Evolutionary conservation across 2,797 vertebrate genomes (phyloP).

Genomic region (Falco berigora): DNA sequence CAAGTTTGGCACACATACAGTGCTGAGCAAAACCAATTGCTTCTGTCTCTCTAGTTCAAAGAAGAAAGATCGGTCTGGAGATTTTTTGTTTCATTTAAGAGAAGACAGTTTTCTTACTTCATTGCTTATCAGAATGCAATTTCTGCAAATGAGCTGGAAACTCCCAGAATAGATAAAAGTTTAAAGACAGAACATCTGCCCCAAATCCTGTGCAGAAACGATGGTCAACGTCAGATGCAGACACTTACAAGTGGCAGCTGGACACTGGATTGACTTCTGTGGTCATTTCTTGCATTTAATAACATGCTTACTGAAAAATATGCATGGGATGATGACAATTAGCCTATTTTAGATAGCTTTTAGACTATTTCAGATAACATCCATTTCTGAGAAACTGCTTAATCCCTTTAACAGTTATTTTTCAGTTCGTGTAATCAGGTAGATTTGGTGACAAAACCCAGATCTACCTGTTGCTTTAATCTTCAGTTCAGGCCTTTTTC

Average conservation of each 20-base stretch:
- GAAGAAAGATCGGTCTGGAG: not conserved
- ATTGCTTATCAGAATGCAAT: not conserved
- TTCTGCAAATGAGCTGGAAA: not conserved
- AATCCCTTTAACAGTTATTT: not conserved
- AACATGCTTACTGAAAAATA: not conserved
- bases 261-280: not conserved
- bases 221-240: accelerated
- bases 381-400: not conserved
- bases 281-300: not conserved
- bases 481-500: not conserved
- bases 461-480: not conserved
- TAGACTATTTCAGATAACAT: not conserved
- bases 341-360: not conserved
- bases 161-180: not conserved
- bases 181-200: not conserved
- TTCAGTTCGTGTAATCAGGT: not conserved
- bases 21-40: constrained; percentile 19
- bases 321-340: accelerated
- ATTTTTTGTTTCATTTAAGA: not conserved
- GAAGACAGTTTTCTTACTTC: not conserved
- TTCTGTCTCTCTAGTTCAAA: not conserved
- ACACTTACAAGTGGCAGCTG: not conserved
- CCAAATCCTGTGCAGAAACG: not conserved
- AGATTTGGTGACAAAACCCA: not conserved
- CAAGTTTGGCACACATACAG: not conserved